Base-by-base conservation (phyloP, 2,797 vertebrate species). In the Agapornis canus region DNA sequence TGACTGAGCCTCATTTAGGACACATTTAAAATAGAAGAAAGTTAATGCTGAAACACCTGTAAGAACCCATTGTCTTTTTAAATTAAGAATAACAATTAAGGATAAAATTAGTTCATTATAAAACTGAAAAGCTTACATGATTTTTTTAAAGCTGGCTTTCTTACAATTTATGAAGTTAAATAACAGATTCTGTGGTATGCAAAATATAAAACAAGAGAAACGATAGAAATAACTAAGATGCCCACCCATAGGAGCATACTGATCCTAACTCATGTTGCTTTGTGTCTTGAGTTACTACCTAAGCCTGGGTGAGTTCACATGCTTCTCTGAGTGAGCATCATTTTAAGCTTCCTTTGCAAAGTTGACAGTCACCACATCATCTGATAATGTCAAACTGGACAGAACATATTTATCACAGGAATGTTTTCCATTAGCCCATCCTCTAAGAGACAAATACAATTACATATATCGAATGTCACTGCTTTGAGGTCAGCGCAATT, bases 371-470 rank as follows among this genome's bases (percentile, higher is more conserved):
- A 66, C 52, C 85, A 54, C 45, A 81, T 82, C 89, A 89, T 85
- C 79, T 43, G 20, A 42, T 57, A 80, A 79, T 12, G 11, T 39
- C 65, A 93, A 90, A 82, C n/a, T 61, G 37, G 72, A 69, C 71
- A 29, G n/a, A 85, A 83, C 0, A 0, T 77, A 76, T 87, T 90
- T 84, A 64, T 84, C 57, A 81, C 2, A 84, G 82, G 54, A 73
- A 84, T 45, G 29, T 63, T 86, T 95, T 84, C 79, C 81, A 85
- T 49, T 84, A 90, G 60, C 45, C 59, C 80, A 79, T 77, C 59
- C 72, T 94, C 79, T 77, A 82, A 77, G 37, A 90, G 49, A 73
- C 82, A 95, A 95, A 94, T 51, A 89, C 49, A 73, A 83, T 85
- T 80, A 64, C 65, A 83, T 60, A 35, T 75, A 71, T 21, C 79